Evolutionary conservation across 2,888 invertebrate genomes (phyloP), one percentile per base, ranked within the genome.

Genomic region (Oscheius onirici): DNA sequence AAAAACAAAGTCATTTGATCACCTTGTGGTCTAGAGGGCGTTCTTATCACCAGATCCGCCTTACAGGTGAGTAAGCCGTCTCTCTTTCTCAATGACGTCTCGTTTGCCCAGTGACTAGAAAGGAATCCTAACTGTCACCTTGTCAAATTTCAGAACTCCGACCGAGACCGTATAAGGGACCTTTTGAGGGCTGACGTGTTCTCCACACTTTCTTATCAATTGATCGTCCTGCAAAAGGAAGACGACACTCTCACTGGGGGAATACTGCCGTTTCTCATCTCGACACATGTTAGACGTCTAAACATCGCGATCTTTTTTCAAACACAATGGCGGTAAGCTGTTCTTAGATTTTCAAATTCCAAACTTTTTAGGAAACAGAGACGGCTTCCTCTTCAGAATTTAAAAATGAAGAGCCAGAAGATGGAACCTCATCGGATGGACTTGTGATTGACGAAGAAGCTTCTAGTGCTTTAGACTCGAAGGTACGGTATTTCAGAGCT

Each of bases 261-360:
- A 40, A 8, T 34, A 58, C 58, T 34, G 41, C 41, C 8, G 58
- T 58, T 40, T 58, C 58, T 58, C 40, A 58, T 58, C 58, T 15
- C 2, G 15, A 11, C 13, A 8, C n/a, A 10, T 34, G 34, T 34
- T 34, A 34, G 34, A 41, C 40, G 8, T n/a, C 57, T 20, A 41
- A 40, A 58, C 41, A 58, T 58, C 58, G 17, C n/a, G 58, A 58
- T 40, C 58, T 40, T 41, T 41, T 58, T 58, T 41, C 41, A 8
- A 34, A 40, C 58, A 58, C 40, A 58, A 55, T 17, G 22, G 41
- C 10, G 2, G 58, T 58, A 40, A 58, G 58, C 55, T 24, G 28
- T 58, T 43, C n/a, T 40, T 28, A 28, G n/a, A 15, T 58, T 58
- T 58, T 13, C 5, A 46, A 46, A 46, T 5, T 20, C 3, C 5